phyloP scores from a whole-genome alignment of 2,888 invertebrate genomes.

The Orchestes rusci region DNA sequence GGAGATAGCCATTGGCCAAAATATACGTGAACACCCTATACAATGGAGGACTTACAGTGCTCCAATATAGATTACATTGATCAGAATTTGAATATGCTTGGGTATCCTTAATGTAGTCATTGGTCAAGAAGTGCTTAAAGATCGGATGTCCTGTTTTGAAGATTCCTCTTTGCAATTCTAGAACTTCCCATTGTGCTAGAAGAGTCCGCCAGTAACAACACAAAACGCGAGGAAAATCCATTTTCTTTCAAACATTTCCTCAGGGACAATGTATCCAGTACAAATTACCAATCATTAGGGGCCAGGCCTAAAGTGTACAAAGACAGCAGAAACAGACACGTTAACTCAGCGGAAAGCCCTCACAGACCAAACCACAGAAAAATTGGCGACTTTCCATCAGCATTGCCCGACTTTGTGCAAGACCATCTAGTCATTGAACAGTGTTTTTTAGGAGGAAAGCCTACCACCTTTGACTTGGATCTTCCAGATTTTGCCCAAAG shows the following conservation, averaged over 20 bases:
- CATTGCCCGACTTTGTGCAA: constrained; percentile 81
- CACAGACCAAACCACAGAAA: constrained; percentile 37
- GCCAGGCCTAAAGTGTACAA: constrained; percentile 68
- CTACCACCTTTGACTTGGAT: constrained; percentile 40
- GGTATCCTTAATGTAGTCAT: too few species aligned
- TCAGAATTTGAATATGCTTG: too few species aligned
- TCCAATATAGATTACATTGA: too few species aligned
- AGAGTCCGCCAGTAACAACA: too few species aligned
- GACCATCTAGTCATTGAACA: constrained; percentile 81
- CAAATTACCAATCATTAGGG: constrained; percentile 60
- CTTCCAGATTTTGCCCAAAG: constrained; percentile 53
- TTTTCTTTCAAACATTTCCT: constrained; percentile 83
- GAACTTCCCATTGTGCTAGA: too few species aligned
- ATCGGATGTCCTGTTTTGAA: too few species aligned
- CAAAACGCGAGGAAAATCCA: too few species aligned
- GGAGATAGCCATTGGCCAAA: too few species aligned
- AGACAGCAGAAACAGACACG: constrained; percentile 13
- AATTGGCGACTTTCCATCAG: constrained; percentile 53
- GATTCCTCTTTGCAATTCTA: too few species aligned
- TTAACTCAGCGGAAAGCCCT: constrained; percentile 15
- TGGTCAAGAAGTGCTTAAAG: too few species aligned
- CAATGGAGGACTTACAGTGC: too few species aligned
- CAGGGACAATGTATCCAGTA: constrained; percentile 46
- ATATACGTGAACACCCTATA: too few species aligned
- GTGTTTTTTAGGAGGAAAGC: constrained; percentile 50